Evolutionary conservation across 2,888 invertebrate genomes (phyloP).

Genomic region (Imbricaverruca yamaguchii): DNA sequence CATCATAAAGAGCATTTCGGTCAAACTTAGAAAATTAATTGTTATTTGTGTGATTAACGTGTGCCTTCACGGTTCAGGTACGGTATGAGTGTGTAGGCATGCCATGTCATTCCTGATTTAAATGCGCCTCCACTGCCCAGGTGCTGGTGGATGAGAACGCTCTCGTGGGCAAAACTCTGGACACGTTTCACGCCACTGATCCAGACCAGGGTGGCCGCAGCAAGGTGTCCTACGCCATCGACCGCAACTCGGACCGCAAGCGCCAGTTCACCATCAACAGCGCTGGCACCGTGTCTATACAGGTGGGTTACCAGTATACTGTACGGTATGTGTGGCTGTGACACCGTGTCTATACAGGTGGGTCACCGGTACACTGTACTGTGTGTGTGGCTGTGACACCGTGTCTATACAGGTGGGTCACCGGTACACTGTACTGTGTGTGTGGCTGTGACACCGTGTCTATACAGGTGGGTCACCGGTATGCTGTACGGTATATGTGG

Average conservation of each 20-base stretch:
- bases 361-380: too few relatives aligned
- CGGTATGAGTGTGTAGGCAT: too few relatives aligned
- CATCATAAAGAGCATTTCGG: too few relatives aligned
- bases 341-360: too few relatives aligned
- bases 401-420: too few relatives aligned
- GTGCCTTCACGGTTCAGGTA: too few relatives aligned
- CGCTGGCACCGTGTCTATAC: conserved; percentile 83
- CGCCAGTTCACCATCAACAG: conserved; percentile 90
- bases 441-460: conserved; percentile 68
- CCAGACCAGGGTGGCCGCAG: conserved; percentile 62
- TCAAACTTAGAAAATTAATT: too few relatives aligned
- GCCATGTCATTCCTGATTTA: neutral
- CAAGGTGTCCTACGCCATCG: conserved; percentile 69
- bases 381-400: too few relatives aligned
- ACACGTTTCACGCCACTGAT: conserved; percentile 91
- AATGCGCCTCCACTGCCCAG: neutral
- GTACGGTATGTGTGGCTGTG: too few relatives aligned
- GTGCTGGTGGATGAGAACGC: conserved; percentile 66
- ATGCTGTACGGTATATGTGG: too few relatives aligned
- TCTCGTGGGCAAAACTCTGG: conserved; percentile 78
- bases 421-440: too few relatives aligned
- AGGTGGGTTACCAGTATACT: conserved; percentile 40
- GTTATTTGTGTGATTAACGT: too few relatives aligned
- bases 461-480: conserved; percentile 53
- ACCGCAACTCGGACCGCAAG: conserved; percentile 83